Conservation (phyloP, 2,797 vertebrate species). For the Delichon dasypus region DNA sequence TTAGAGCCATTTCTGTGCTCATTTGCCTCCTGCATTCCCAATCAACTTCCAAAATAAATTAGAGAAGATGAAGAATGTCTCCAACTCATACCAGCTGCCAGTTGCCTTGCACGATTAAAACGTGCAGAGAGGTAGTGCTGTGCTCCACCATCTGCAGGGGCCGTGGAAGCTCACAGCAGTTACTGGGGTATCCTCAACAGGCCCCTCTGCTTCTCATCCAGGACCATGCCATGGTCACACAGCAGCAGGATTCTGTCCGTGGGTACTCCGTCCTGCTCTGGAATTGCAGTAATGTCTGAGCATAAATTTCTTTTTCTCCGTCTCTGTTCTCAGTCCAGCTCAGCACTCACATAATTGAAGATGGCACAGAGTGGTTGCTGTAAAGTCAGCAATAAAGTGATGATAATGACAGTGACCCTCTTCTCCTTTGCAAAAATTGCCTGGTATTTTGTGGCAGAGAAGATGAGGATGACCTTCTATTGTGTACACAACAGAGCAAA, state of each 20-base stretch:
- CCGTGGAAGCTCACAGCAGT: not conserved
- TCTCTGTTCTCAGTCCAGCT: not conserved
- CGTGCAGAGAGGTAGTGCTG: not conserved
- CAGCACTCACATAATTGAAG: not conserved
- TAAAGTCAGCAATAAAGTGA: not conserved
- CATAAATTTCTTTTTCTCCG: not conserved
- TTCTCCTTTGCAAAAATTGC: not conserved
- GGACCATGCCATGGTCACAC: fast-evolving
- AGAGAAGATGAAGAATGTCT: conserved; percentile 5
- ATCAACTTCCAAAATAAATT: conserved; percentile 6
- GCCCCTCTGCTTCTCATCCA: not conserved
- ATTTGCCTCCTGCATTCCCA: not conserved
- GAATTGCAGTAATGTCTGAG: not conserved
- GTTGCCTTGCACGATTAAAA: not conserved
- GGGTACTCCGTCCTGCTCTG: not conserved
- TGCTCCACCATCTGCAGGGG: not conserved
- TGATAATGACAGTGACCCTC: not conserved
- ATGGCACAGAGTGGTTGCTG: not conserved
- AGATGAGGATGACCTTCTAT: not conserved
- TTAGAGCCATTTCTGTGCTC: not conserved
- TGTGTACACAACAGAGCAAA: not conserved
- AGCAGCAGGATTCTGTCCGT: not conserved
- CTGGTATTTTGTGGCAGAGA: not conserved
- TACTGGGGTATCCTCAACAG: not conserved
- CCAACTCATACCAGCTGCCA: not conserved